Base-by-base conservation (phyloP, 2,797 vertebrate genomes). In the Miichthys miiuy region DNA sequence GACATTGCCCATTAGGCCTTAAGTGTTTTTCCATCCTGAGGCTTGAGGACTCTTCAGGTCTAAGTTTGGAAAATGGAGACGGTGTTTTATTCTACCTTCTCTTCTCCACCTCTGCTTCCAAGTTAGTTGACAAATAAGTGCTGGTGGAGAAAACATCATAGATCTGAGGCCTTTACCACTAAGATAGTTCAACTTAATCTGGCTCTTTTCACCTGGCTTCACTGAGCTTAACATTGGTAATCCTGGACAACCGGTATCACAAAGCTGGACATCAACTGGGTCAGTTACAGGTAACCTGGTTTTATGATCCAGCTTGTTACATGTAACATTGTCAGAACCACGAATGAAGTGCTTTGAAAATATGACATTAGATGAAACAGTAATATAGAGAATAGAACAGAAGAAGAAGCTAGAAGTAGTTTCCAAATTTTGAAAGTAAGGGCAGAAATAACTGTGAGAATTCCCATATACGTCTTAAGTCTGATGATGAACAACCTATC, bases 21-120 rank as follows among this genome's bases (percentile, higher is more conserved):
- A 44, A 74, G 74, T 80, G 71, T 55, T 76, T 76, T 76, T 63
- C 50, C 34, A 70, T 68, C 11, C 27, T 6, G 42, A 17, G 16
- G 48, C 38, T 72, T 12, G 11, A 76, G 3, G 23, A 70, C 17
- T 47, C n/a, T 30, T 56, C n/a, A n/a, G 4, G 46, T 71, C 48
- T 46, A 72, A 58, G 14, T 75, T 11, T 54, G 7, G 44, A 41
- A 79, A 64, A 48, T 11, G 20, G 34, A 20, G 34, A 18, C 0
- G 1, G 13, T 10, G 3, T 25, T 50, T 63, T 57, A 16, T 48
- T 72, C 48, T 30, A 46, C 7, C 6, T 5, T 25, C 17, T 47
- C 14, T 34, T 44, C 42, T 44, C 13, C 11, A n/a, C 9, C 6
- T 38, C 21, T 46, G 30, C 23, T 50, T 56, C 1, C 9, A 55